These are phyloP conservation scores for Sapajus apella DNA, from an alignment of 2,113 vertebrate genomes.

Conservation along the genomic window DNA sequence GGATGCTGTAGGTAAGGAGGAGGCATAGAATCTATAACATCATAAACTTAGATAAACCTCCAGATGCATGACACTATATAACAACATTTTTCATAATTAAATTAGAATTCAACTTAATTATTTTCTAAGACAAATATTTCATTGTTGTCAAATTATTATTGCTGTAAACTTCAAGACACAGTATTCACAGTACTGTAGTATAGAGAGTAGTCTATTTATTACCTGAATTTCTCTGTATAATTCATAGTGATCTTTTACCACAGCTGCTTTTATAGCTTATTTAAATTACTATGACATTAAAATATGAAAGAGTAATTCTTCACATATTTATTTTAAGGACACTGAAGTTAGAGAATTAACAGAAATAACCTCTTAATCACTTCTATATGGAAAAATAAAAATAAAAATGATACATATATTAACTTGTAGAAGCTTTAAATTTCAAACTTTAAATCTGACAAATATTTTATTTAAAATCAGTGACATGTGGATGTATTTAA, in stretches of 20 bases:
- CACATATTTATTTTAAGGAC: neutral
- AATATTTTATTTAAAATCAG: constrained; percentile 9
- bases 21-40: neutral
- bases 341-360: neutral
- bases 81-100: neutral
- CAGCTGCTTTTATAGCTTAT: neutral
- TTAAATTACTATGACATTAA: neutral
- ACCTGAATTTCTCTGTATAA: neutral
- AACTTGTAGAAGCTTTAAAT: neutral
- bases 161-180: neutral
- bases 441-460: neutral
- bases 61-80: neutral
- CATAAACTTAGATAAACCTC: neutral
- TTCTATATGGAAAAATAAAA: neutral
- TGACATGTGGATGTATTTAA: neutral
- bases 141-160: neutral
- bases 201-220: neutral
- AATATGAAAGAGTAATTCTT: neutral
- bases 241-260: neutral
- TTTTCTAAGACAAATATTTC: neutral
- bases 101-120: neutral
- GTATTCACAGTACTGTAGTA: rapidly evolving
- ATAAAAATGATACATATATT: neutral
- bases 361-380: neutral
- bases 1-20: neutral